Percentiles rank a stretch among this genome's conserved stretches.
Conservation (phyloP, 2,113 vertebrate genomes). For the Odobenus rosmarus region DNA sequence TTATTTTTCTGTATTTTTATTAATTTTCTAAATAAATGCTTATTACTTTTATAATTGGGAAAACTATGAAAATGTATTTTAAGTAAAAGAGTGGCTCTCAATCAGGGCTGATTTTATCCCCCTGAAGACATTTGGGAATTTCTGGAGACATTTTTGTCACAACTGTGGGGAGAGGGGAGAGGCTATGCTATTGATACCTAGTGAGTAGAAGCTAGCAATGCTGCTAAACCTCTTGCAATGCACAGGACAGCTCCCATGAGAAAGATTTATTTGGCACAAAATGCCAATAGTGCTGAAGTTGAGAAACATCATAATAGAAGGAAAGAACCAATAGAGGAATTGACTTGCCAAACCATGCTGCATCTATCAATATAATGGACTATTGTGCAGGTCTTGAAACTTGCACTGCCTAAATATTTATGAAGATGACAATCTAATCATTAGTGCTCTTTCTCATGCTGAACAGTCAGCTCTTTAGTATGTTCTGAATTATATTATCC, state of each 20-base stretch:
- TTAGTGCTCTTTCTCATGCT: not conserved
- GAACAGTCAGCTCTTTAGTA: not conserved
- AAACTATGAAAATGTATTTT: slow-evolving; percentile 14
- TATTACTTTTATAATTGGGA: not conserved
- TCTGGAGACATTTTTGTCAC: not conserved
- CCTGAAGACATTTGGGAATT: not conserved
- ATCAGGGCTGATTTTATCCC: not conserved
- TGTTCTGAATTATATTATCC: not conserved
- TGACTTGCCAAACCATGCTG: not conserved
- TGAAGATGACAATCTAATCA: not conserved
- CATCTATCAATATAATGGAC: not conserved
- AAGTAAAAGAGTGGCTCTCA: not conserved
- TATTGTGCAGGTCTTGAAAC: not conserved
- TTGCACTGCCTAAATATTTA: slow-evolving; percentile 10
- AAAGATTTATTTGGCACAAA: not conserved
- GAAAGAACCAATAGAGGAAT: not conserved
- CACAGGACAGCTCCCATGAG: not conserved
- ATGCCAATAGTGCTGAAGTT: not conserved
- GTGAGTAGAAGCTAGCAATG: not conserved
- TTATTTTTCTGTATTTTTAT: not conserved
- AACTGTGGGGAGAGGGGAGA: rapidly evolving
- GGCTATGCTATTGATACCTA: not conserved
- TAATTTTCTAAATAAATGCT: not conserved
- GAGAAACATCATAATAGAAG: not conserved
- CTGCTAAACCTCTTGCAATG: not conserved